Percentiles rank a stretch among this genome's conserved stretches.
These are phyloP conservation scores for Ypsolopha scabrella DNA, from an alignment of 2,888 invertebrate species.

Conservation along the genomic window DNA sequence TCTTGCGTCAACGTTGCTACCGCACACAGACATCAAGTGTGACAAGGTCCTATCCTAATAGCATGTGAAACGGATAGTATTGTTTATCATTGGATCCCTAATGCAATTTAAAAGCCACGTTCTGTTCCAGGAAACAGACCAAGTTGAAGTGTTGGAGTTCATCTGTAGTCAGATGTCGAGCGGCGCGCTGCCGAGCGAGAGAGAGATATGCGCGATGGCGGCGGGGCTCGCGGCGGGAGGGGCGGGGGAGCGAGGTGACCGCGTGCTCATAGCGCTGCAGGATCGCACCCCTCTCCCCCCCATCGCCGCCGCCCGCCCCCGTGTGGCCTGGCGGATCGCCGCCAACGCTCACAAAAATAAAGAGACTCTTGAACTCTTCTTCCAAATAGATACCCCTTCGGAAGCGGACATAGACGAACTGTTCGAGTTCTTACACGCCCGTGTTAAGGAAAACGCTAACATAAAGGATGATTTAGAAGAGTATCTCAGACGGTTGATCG, in stretches of 20 bases:
- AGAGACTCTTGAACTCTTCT: conserved; percentile 33
- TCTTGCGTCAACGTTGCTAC: too few species aligned
- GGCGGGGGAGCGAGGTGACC: conserved; percentile 42
- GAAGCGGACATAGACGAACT: conserved; percentile 42
- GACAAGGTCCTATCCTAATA: too few species aligned
- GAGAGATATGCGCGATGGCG: conserved; percentile 36
- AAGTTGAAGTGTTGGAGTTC: conserved; percentile 49
- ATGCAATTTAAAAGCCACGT: neutral
- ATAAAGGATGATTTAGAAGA: too few species aligned
- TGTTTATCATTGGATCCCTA: too few species aligned
- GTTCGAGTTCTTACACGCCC: conserved; percentile 37
- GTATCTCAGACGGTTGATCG: conserved; percentile 1
- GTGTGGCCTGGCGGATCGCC: conserved; percentile 31
- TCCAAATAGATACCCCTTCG: conserved; percentile 34
- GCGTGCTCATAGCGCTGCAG: conserved; percentile 37
- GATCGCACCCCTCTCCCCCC: conserved; percentile 35
- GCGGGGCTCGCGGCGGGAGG: conserved; percentile 27
- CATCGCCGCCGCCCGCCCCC: conserved; percentile 21
- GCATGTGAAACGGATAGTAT: too few species aligned
- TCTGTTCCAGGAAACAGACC: conserved; percentile 40
- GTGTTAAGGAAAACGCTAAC: conserved; percentile 19
- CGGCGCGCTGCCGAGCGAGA: conserved; percentile 33
- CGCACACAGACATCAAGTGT: too few species aligned
- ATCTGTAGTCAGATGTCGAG: conserved; percentile 42
- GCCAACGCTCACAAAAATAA: conserved; percentile 17